phyloP scores from a whole-genome alignment of 2,113 vertebrate genomes.

The Percopsis transmontana region DNA sequence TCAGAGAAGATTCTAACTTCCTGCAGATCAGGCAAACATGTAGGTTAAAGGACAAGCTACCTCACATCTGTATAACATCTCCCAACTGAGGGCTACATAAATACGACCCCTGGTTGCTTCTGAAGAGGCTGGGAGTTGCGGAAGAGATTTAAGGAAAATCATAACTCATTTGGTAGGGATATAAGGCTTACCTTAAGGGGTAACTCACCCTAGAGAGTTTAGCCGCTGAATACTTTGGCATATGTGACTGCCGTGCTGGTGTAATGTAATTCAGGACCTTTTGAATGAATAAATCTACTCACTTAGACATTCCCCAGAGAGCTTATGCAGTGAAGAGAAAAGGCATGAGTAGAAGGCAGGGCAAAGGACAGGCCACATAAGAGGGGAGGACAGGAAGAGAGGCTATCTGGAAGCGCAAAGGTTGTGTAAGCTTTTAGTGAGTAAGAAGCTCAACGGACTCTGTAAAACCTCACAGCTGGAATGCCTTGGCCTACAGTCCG shows the following conservation, averaged over 20 bases:
- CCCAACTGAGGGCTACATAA: slow-evolving; percentile 30
- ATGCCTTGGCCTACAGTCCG: no score
- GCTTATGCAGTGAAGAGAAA: slow-evolving; percentile 49
- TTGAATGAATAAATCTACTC: slow-evolving; percentile 75
- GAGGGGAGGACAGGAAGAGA: slow-evolving; percentile 34
- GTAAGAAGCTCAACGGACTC: no score
- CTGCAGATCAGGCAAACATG: no score
- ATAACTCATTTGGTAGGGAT: slow-evolving; percentile 71
- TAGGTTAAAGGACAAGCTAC: slow-evolving; percentile 16
- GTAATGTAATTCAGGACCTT: slow-evolving; percentile 73
- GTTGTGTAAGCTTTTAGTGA: no score
- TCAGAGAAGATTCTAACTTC: slow-evolving; percentile 13
- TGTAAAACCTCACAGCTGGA: no score
- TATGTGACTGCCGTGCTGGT: slow-evolving; percentile 63
- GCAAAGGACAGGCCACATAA: slow-evolving; percentile 44
- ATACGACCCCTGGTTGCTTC: slow-evolving; percentile 42
- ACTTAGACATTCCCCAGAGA: slow-evolving; percentile 69
- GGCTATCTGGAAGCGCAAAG: slow-evolving; percentile 27
- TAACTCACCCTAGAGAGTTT: slow-evolving; percentile 52
- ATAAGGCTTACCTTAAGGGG: slow-evolving; percentile 69
- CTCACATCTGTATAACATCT: slow-evolving; percentile 51
- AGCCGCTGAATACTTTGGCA: slow-evolving; percentile 68
- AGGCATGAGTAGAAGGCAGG: slow-evolving; percentile 46
- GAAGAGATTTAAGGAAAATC: slow-evolving; percentile 64
- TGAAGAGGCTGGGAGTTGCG: slow-evolving; percentile 43